A percentile compares a stretch with the other conserved stretches of the same genome.
Conservation (phyloP, 2,797 vertebrate genomes). For the Borostomias antarcticus region DNA sequence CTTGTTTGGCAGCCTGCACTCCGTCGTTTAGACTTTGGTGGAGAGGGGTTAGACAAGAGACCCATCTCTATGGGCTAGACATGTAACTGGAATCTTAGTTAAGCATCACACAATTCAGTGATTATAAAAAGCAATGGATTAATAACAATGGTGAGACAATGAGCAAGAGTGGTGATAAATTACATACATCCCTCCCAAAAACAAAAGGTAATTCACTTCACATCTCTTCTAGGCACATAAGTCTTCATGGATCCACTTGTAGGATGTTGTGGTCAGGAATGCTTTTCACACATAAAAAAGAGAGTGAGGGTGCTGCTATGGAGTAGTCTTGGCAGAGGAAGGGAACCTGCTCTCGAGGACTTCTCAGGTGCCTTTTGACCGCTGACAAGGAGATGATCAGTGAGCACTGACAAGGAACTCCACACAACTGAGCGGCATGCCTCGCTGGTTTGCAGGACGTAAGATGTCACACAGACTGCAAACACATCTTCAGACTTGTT, state of each 20-base stretch:
- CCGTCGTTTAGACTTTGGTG: conserved; percentile 48
- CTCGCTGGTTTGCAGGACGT: conserved; percentile 46
- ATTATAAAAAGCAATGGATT: conserved; percentile 60
- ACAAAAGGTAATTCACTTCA: conserved; percentile 49
- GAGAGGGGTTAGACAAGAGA: conserved; percentile 41
- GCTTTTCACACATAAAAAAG: conserved; percentile 58
- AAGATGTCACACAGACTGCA: conserved; percentile 32
- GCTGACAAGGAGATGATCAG: conserved; percentile 38
- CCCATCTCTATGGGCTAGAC: conserved; percentile 33
- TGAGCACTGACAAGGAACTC: conserved; percentile 39
- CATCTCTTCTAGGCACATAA: conserved; percentile 77
- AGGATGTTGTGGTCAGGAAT: conserved; percentile 66
- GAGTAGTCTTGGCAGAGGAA: conserved; percentile 26
- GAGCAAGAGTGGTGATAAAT: conserved; percentile 47
- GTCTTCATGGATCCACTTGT: conserved; percentile 67
- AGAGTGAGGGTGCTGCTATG: conserved; percentile 44
- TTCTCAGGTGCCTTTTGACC: conserved; percentile 39
- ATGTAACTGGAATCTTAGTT: conserved; percentile 64
- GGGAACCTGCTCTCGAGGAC: not conserved
- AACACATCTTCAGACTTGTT: conserved; percentile 42
- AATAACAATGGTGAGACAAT: conserved; percentile 47
- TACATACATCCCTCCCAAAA: conserved; percentile 36
- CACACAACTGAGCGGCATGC: conserved; percentile 47
- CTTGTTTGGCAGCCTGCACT: conserved; percentile 68
- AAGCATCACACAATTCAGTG: conserved; percentile 49